phyloP scores from a whole-genome alignment of 2,113 vertebrate species.

The Callorhinus ursinus region DNA sequence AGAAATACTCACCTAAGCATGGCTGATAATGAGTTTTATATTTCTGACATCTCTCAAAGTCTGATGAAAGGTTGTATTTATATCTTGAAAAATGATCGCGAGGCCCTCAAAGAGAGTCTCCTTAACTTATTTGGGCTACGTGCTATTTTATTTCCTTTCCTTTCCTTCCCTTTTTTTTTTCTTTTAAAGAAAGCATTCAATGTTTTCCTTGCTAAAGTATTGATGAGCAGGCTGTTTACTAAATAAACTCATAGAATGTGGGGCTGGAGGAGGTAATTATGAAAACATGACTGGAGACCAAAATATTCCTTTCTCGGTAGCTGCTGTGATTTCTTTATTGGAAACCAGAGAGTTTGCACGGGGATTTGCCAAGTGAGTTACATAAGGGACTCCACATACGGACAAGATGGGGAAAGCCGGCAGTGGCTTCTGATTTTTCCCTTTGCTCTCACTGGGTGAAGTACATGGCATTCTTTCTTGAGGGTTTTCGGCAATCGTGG shows the following conservation, averaged over 20 bases:
- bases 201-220: constrained; percentile 50
- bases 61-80: not conserved
- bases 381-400: not conserved
- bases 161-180: not conserved
- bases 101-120: not conserved
- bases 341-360: constrained; percentile 33
- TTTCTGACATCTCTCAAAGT: not conserved
- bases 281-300: constrained; percentile 52
- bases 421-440: not conserved
- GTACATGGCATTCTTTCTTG: not conserved
- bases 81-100: not conserved
- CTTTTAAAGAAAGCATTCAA: not conserved
- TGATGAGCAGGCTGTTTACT: constrained; percentile 66
- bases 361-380: constrained; percentile 33
- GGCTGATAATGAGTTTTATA: constrained; percentile 19
- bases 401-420: not conserved
- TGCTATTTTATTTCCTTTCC: not conserved
- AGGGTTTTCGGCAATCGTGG: fast-evolving
- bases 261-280: constrained; percentile 64
- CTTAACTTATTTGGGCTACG: not conserved
- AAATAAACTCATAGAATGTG: constrained; percentile 70
- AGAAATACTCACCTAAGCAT: not conserved
- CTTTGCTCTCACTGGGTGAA: not conserved
- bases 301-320: not conserved
- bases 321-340: constrained; percentile 53